phyloP scores from a whole-genome alignment of 2,888 invertebrate species.

The Macrosiphum euphorbiae region DNA sequence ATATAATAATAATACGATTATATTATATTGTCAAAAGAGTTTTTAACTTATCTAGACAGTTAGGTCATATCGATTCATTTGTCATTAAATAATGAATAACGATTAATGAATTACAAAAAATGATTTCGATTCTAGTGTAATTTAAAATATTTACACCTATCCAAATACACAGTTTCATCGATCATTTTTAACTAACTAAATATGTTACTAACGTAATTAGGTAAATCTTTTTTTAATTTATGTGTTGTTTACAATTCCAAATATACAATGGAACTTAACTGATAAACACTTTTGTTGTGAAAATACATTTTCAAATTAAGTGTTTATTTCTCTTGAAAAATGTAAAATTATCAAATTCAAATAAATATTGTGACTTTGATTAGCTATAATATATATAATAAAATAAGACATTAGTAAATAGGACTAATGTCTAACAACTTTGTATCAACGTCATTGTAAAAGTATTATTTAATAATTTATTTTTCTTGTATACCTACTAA shows the following conservation, averaged over 20 bases:
- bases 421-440: neutral
- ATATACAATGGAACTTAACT: neutral
- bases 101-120: too few species aligned
- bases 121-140: neutral
- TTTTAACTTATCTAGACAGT: neutral
- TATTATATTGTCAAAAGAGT: neutral
- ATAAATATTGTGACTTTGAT: neutral
- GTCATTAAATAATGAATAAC: too few species aligned
- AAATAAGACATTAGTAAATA: neutral
- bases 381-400: neutral
- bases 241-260: neutral
- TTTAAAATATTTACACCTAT: neutral
- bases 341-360: neutral
- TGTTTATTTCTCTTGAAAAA: neutral
- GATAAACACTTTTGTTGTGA: neutral
- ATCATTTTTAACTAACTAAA: neutral
- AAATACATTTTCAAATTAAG: neutral
- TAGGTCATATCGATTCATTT: neutral
- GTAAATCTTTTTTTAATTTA: neutral
- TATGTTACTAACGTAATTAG: neutral
- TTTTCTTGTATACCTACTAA: neutral
- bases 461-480: neutral
- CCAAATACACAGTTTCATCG: neutral
- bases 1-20: neutral
- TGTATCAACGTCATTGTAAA: neutral